Conservation (phyloP, 2,888 invertebrate genomes). For the Notocelia uddmanniana region DNA sequence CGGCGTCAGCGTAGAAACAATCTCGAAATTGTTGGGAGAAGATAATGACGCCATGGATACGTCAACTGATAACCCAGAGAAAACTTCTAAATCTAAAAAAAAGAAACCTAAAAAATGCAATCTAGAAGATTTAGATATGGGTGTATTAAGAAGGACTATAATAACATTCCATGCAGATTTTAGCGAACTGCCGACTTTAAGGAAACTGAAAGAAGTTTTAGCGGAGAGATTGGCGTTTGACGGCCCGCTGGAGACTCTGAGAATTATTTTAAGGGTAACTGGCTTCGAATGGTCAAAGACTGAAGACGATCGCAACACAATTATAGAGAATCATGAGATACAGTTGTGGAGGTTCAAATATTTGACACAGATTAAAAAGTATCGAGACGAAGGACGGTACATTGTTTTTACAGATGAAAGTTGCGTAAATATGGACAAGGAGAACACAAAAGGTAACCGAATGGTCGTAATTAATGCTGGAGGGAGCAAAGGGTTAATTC, state of each 20-base stretch:
- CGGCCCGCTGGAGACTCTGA: not conserved
- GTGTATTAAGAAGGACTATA: not conserved
- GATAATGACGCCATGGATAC: not conserved
- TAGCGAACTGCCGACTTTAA: not conserved
- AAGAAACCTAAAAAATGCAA: not conserved
- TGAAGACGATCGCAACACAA: not conserved
- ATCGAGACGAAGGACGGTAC: not conserved
- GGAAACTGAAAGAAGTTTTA: conserved; percentile 1
- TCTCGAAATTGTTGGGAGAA: not conserved
- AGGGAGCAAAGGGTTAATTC: not conserved
- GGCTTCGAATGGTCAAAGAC: not conserved
- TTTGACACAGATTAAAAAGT: not conserved
- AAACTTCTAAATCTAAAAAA: not conserved
- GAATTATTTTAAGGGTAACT: not conserved
- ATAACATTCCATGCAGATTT: conserved; percentile 4
- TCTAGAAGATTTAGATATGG: not conserved
- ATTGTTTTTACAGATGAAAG: conserved; percentile 2
- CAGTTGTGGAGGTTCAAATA: not conserved
- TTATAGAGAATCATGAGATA: not conserved
- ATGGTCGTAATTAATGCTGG: not conserved
- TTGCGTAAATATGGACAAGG: not conserved
- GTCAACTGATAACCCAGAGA: not conserved
- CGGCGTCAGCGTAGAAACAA: not conserved
- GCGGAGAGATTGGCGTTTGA: not conserved
- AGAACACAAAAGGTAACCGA: not conserved